Percentiles rank a stretch among this genome's conserved stretches.
Evolutionary conservation across 1,140 invertebrate genomes (phyloP).

Genomic region (Dreissena rostriformis): DNA sequence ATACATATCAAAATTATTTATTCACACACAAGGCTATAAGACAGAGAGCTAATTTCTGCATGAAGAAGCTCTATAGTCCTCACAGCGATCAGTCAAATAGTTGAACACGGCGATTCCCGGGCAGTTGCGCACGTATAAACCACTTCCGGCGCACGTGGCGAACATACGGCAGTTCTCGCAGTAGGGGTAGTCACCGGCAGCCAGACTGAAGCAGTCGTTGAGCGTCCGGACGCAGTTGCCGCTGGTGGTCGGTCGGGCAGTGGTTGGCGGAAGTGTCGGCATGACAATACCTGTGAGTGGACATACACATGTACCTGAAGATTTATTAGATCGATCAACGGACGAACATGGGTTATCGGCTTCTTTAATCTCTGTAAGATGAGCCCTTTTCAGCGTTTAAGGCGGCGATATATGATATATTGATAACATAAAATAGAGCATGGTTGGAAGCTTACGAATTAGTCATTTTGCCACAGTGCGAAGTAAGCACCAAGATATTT

Average conservation of each 20-base stretch:
- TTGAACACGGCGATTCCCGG: conserved; percentile 39
- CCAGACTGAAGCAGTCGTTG: conserved; percentile 23
- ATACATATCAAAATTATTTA: too few species aligned
- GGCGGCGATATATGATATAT: too few species aligned
- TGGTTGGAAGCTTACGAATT: too few species aligned
- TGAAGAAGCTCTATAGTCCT: conserved; percentile 14
- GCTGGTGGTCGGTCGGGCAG: conserved; percentile 17
- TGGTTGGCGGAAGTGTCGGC: not conserved
- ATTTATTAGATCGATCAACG: not conserved
- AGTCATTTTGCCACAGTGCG: too few species aligned
- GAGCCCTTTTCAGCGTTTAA: not conserved
- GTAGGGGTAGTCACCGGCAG: conserved; percentile 44
- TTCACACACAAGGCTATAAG: too few species aligned
- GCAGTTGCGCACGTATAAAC: conserved; percentile 43
- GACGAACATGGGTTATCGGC: not conserved
- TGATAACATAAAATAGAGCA: too few species aligned
- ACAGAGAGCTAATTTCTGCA: not conserved
- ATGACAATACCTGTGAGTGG: not conserved
- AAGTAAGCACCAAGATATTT: too few species aligned
- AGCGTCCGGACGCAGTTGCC: conserved; percentile 39
- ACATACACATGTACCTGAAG: not conserved
- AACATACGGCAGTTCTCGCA: conserved; percentile 52
- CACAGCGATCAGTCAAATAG: conserved; percentile 10
- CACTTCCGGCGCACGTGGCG: conserved; percentile 58
- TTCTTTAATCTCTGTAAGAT: not conserved